A percentile compares a stretch with the other conserved stretches of the same genome.
These are phyloP conservation scores for Saccopteryx bilineata DNA, from an alignment of 2,113 vertebrate genomes.

Conservation along the genomic window DNA sequence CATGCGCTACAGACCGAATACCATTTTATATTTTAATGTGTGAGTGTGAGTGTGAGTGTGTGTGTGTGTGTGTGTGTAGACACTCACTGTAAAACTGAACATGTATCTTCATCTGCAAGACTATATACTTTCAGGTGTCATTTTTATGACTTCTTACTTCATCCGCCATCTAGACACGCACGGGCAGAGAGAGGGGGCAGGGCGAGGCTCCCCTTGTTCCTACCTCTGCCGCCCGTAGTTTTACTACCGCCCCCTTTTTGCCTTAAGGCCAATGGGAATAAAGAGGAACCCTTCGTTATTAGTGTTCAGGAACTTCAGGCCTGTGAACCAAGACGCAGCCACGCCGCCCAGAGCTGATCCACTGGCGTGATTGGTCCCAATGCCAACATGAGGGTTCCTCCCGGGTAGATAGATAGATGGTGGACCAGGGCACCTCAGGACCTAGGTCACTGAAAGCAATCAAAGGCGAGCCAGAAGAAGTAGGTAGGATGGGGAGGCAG, in stretches of 20 bases:
- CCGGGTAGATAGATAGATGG: no score
- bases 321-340: neutral
- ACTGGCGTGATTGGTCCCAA: neutral
- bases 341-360: fast-evolving
- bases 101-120: no score
- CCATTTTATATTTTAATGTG: neutral
- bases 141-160: no score
- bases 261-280: neutral
- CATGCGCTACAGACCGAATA: no score
- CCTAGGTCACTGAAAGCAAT: neutral
- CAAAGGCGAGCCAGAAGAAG: neutral
- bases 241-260: neutral
- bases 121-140: no score
- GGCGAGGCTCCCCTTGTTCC: neutral
- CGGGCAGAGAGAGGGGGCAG: fast-evolving
- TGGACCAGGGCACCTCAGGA: neutral
- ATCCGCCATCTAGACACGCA: neutral
- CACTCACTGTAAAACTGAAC: neutral
- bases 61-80: neutral
- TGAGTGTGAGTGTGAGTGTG: no score
- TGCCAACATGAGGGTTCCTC: neutral
- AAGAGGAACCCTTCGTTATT: neutral
- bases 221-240: neutral
- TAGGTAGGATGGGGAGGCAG: no score
- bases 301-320: neutral